Conservation (phyloP, 1,140 invertebrate species). For the Diorhabda sublineata region DNA sequence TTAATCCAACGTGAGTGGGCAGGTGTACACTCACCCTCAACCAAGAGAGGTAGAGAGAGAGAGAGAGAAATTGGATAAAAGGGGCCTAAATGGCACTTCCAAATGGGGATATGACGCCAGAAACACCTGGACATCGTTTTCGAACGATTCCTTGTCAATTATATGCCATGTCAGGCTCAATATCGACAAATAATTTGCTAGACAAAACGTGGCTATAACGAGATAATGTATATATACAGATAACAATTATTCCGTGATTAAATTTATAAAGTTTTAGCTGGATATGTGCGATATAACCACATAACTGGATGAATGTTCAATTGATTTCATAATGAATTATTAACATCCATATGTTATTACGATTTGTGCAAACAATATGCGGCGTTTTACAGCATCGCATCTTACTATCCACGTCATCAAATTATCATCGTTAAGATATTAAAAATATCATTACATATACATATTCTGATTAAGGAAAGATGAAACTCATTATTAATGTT, state of each 20-base stretch:
- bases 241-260: not conserved
- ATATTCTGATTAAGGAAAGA: too few species aligned
- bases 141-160: not conserved
- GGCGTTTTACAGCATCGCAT: too few species aligned
- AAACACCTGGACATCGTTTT: not conserved
- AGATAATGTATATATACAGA: not conserved
- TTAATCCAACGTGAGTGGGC: not conserved
- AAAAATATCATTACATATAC: too few species aligned
- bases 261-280: not conserved
- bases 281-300: too few species aligned
- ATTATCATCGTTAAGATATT: too few species aligned
- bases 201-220: not conserved
- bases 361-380: too few species aligned
- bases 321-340: too few species aligned
- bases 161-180: not conserved
- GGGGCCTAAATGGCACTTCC: not conserved
- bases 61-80: not conserved
- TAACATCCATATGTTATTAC: too few species aligned
- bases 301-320: too few species aligned
- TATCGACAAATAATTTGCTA: constrained; percentile 1
- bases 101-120: not conserved
- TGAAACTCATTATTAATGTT: too few species aligned
- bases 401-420: too few species aligned
- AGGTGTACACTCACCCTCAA: not conserved
- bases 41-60: not conserved